Percentiles rank a stretch among this genome's conserved stretches.
These are phyloP conservation scores for Volucella inflata DNA, from an alignment of 2,888 invertebrate species.

Conservation along the genomic window DNA sequence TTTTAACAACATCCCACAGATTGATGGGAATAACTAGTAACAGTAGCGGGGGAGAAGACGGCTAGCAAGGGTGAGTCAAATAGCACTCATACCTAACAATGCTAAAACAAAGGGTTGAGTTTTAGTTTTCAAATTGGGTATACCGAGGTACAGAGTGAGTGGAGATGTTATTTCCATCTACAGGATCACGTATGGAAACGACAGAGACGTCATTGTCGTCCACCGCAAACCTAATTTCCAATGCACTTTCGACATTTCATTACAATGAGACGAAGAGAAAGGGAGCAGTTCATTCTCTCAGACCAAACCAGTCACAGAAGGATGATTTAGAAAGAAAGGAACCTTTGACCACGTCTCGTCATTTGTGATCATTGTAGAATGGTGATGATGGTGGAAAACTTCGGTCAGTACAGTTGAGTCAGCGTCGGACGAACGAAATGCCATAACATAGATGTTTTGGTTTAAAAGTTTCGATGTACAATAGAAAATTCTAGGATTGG, in stretches of 20 bases:
- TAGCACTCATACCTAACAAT: neutral
- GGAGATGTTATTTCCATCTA: neutral
- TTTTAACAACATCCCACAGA: slow-evolving; percentile 27
- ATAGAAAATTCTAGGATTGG: neutral
- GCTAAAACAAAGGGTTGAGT: slow-evolving; percentile 34
- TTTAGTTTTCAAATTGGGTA: slow-evolving; percentile 47
- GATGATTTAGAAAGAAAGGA: slow-evolving; percentile 21
- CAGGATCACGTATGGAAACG: slow-evolving; percentile 60
- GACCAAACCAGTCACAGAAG: neutral
- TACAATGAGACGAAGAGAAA: neutral
- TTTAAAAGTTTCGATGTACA: slow-evolving; percentile 46
- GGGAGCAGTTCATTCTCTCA: neutral
- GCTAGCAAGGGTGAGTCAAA: too few species aligned
- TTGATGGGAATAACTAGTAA: slow-evolving; percentile 23
- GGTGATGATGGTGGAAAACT: slow-evolving; percentile 5
- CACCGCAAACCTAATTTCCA: slow-evolving; percentile 69
- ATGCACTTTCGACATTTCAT: slow-evolving; percentile 53
- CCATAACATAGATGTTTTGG: slow-evolving; percentile 58
- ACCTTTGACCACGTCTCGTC: slow-evolving; percentile 47
- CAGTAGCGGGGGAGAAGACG: neutral
- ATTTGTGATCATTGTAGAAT: slow-evolving; percentile 29
- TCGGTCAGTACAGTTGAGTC: slow-evolving; percentile 55
- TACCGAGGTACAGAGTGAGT: neutral
- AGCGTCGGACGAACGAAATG: slow-evolving; percentile 30
- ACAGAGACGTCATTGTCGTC: slow-evolving; percentile 70